Percentiles rank a stretch among this genome's conserved stretches.
phyloP scores from a whole-genome alignment of 92 coral and sea anemone species.

The Montipora capitata region DNA sequence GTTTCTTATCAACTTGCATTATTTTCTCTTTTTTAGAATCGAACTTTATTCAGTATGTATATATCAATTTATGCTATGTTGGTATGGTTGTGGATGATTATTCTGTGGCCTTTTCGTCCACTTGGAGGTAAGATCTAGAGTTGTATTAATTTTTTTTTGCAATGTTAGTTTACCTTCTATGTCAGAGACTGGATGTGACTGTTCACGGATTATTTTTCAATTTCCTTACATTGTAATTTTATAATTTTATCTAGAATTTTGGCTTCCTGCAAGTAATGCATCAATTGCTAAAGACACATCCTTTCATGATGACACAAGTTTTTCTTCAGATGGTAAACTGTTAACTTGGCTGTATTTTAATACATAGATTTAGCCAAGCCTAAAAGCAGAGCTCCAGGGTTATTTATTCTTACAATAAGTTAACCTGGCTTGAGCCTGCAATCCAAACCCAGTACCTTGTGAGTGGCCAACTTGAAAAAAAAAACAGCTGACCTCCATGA shows the following conservation, averaged over 20 bases:
- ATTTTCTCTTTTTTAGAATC: slow-evolving; percentile 49
- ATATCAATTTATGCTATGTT: slow-evolving; percentile 56
- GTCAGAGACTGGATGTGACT: too few species aligned
- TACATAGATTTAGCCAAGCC: too few species aligned
- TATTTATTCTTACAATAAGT: too few species aligned
- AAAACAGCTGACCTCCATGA: too few species aligned
- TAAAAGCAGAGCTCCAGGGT: too few species aligned
- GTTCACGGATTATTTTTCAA: background rate
- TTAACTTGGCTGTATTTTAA: too few species aligned
- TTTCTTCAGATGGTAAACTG: slow-evolving; percentile 81
- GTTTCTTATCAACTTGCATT: background rate
- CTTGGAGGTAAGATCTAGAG: slow-evolving; percentile 47
- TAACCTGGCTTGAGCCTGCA: too few species aligned
- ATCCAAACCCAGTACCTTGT: too few species aligned
- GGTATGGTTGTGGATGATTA: slow-evolving; percentile 76
- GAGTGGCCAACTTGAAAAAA: too few species aligned
- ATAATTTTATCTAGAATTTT: slow-evolving; percentile 16
- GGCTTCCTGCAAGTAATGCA: slow-evolving; percentile 14
- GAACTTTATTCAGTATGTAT: slow-evolving; percentile 65
- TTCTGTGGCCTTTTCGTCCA: slow-evolving; percentile 83
- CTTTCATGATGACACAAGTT: slow-evolving; percentile 76
- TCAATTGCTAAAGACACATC: slow-evolving; percentile 45
- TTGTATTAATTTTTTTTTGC: background rate
- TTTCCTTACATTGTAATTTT: too few species aligned
- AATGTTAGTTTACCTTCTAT: background rate